These are phyloP conservation scores for Phalacrocorax brasilianus DNA, from an alignment of 2,113 vertebrate species.

Conservation along the genomic window DNA sequence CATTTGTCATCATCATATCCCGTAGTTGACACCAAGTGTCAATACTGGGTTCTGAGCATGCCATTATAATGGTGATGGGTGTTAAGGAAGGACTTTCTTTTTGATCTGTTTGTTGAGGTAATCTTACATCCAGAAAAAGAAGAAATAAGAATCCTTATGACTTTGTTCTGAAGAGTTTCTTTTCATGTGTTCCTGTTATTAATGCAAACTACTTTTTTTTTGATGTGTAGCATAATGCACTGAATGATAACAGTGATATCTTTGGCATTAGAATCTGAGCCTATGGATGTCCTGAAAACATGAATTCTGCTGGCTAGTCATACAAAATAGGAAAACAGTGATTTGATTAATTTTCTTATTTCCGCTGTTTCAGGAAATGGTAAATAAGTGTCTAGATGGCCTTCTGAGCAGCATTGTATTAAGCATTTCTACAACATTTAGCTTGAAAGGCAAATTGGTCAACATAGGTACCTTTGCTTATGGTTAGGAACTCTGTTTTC, in stretches of 20 bases:
- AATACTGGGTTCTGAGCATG: background rate
- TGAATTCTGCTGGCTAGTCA: background rate
- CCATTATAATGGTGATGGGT: background rate
- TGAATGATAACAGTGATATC: background rate
- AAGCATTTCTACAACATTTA: background rate
- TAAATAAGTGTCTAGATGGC: background rate
- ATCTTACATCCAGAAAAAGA: background rate
- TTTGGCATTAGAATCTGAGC: background rate
- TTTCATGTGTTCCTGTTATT: background rate
- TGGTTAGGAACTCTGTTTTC: background rate
- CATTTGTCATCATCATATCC: background rate
- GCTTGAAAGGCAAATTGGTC: background rate
- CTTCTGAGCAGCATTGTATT: background rate
- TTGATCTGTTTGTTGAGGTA: background rate
- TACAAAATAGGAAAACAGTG: background rate
- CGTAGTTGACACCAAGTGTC: background rate
- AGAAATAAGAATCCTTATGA: background rate
- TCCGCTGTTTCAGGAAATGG: background rate
- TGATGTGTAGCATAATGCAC: background rate
- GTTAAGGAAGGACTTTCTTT: background rate
- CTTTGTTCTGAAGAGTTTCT: background rate
- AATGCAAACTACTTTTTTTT: background rate
- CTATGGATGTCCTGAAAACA: background rate
- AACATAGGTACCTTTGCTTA: background rate
- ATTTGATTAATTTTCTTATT: background rate